Conservation (phyloP, 2,113 vertebrate genomes). For the Chloropsis cyanopogon region DNA sequence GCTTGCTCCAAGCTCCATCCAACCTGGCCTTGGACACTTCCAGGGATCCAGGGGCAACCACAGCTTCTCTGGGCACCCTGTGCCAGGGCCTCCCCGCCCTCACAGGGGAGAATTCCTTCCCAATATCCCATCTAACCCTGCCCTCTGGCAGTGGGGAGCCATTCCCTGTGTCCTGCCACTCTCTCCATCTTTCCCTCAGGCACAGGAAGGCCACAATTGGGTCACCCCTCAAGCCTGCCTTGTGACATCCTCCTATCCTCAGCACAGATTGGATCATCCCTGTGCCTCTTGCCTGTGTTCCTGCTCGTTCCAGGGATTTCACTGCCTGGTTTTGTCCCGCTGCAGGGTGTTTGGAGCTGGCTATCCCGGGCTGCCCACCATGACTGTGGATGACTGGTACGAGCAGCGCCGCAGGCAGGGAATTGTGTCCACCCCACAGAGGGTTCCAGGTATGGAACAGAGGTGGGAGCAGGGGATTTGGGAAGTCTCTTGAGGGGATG, state of each 20-base stretch:
- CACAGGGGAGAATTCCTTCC: neutral
- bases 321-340: neutral
- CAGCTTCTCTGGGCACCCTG: neutral
- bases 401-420: constrained; percentile 80
- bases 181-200: neutral
- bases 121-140: neutral
- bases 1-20: accelerated
- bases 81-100: neutral
- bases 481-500: neutral
- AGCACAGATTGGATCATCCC: accelerated
- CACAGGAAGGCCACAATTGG: accelerated
- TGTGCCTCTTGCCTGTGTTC: neutral
- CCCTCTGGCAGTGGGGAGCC: neutral
- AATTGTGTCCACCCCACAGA: constrained; percentile 65
- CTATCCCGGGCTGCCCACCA: constrained; percentile 89
- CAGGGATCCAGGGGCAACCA: neutral
- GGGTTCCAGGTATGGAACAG: constrained; percentile 58
- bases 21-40: neutral
- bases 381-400: constrained; percentile 97
- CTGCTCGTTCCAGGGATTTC: accelerated
- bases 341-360: constrained; percentile 90
- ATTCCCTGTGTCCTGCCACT: neutral
- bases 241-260: neutral
- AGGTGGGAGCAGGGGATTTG: accelerated
- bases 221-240: neutral